These are phyloP conservation scores for Sterrhoptilus dennistouni DNA, from an alignment of 2,113 vertebrate species.

Conservation along the genomic window DNA sequence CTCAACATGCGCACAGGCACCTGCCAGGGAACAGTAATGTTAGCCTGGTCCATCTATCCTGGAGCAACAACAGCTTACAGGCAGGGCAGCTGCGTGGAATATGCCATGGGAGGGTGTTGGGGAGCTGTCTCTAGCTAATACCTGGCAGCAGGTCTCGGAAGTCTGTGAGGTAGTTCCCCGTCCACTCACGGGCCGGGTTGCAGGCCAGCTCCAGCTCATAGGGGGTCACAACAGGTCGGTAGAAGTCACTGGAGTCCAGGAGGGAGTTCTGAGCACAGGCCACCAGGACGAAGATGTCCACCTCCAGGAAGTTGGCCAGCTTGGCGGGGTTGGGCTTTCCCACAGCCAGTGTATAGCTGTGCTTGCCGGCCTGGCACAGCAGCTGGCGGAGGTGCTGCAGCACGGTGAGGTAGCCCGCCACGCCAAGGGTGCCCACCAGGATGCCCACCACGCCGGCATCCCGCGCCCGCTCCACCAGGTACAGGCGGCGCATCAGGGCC, in stretches of 20 bases:
- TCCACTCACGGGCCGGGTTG: slow-evolving; percentile 89
- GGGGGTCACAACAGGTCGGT: slow-evolving; percentile 86
- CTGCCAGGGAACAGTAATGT: slow-evolving; percentile 1
- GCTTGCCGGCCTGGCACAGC: slow-evolving; percentile 84
- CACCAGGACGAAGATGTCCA: slow-evolving; percentile 92
- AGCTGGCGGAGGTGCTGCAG: slow-evolving; percentile 85
- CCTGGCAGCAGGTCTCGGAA: slow-evolving; percentile 90
- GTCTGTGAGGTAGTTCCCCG: slow-evolving; percentile 85
- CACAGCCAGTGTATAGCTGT: slow-evolving; percentile 90
- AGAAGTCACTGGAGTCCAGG: slow-evolving; percentile 85
- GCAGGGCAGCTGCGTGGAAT: background rate
- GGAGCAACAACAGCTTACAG: fast-evolving
- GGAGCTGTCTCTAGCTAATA: slow-evolving; percentile 33
- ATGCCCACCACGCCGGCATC: slow-evolving; percentile 91
- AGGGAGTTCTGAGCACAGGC: slow-evolving; percentile 91
- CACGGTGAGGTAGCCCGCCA: slow-evolving; percentile 80
- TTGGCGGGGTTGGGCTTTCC: slow-evolving; percentile 92
- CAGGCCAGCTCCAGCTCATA: slow-evolving; percentile 96
- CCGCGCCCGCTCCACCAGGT: slow-evolving; percentile 89
- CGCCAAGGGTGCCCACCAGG: slow-evolving; percentile 88
- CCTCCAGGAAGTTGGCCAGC: slow-evolving; percentile 92
- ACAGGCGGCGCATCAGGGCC: slow-evolving; percentile 86
- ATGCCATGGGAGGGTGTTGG: fast-evolving
- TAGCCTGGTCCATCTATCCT: background rate
- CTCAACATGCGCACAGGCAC: slow-evolving; percentile 80